Conservation (phyloP, 2,888 invertebrate genomes). For the Phania funesta region DNA sequence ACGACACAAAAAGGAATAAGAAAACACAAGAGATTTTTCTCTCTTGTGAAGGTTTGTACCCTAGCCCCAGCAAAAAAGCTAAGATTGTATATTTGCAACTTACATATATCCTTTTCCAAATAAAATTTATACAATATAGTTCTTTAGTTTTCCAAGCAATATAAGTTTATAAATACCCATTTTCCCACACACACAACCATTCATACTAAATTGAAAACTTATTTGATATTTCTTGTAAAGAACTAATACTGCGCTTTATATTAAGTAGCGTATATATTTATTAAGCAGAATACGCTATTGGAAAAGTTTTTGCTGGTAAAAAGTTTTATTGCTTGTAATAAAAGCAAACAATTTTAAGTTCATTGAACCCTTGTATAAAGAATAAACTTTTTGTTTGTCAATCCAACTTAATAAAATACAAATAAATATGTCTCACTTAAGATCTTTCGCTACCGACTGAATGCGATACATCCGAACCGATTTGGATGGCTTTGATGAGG, state of each 20-base stretch:
- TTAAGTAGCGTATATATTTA: no score
- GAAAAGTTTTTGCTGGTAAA: no score
- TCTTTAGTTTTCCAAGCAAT: not conserved
- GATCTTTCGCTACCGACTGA: not conserved
- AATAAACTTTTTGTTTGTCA: not conserved
- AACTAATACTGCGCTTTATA: no score
- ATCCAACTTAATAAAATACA: not conserved
- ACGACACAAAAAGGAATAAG: not conserved
- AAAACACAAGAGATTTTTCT: not conserved
- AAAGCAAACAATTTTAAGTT: no score
- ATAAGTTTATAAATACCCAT: not conserved
- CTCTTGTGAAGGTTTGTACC: not conserved
- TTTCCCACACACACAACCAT: not conserved
- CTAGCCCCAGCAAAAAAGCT: not conserved
- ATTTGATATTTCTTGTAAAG: no score
- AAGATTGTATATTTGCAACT: not conserved
- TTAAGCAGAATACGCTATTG: no score
- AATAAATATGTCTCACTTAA: not conserved
- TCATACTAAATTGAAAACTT: no score
- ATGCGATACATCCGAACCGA: not conserved
- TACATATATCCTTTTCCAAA: not conserved
- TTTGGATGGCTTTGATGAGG: not conserved
- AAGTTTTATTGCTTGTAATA: no score
- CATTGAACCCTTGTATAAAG: not conserved
- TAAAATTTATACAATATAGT: no score